These are phyloP conservation scores for Drosophila simulans DNA, from an alignment of 1,140 invertebrate species.

Conservation along the genomic window DNA sequence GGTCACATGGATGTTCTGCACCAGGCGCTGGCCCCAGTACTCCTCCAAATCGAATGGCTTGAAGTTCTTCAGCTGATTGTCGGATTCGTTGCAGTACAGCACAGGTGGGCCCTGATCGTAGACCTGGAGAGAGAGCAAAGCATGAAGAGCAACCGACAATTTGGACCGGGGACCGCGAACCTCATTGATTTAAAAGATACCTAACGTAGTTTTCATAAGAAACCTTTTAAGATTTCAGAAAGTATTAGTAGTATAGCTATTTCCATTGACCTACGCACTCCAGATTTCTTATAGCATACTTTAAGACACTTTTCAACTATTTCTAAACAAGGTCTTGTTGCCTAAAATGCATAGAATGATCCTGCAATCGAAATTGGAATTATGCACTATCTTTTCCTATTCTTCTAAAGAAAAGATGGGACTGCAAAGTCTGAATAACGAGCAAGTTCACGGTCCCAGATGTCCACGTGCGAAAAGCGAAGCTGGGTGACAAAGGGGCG, in stretches of 20 bases:
- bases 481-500: neutral
- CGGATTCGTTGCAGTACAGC: constrained; percentile 76
- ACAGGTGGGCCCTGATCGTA: constrained; percentile 73
- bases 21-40: constrained; percentile 81
- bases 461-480: constrained; percentile 21
- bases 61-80: constrained; percentile 83
- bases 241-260: too few relatives aligned
- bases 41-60: constrained; percentile 83
- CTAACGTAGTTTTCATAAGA: too few relatives aligned
- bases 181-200: too few relatives aligned
- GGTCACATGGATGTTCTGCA: constrained; percentile 80
- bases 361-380: neutral
- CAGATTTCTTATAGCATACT: too few relatives aligned
- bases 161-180: constrained; percentile 16
- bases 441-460: constrained; percentile 15
- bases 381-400: neutral
- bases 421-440: neutral
- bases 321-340: neutral
- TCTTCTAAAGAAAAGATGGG: neutral
- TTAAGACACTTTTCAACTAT: too few relatives aligned
- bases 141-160: constrained; percentile 32
- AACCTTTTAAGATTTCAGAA: too few relatives aligned
- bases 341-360: neutral
- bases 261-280: too few relatives aligned
- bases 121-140: constrained; percentile 55